phyloP scores from a whole-genome alignment of 2,797 vertebrate species.

The Galago senegalensis region DNA sequence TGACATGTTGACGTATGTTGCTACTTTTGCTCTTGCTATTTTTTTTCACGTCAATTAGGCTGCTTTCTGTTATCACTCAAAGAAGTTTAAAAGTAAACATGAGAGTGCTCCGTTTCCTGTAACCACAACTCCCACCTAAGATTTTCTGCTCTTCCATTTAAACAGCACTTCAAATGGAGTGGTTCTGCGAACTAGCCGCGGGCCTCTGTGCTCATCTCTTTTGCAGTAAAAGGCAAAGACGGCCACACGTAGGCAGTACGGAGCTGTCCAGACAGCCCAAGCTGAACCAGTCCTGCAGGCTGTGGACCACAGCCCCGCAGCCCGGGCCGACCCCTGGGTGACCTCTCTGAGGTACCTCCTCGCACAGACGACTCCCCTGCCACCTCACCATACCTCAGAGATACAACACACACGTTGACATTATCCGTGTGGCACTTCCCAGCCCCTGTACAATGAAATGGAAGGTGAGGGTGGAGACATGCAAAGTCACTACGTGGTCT shows the following conservation, averaged over 20 bases:
- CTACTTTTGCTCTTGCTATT: conserved; percentile 64
- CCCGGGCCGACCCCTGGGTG: conserved; percentile 11
- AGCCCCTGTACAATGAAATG: conserved; percentile 57
- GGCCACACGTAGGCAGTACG: conserved; percentile 74
- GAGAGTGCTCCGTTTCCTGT: conserved; percentile 39
- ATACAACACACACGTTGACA: neutral
- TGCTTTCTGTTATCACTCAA: conserved; percentile 65
- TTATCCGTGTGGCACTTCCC: conserved; percentile 61
- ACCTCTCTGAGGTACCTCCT: conserved; percentile 58
- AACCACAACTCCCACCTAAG: conserved; percentile 23
- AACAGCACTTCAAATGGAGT: conserved; percentile 22
- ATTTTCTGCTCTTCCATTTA: conserved; percentile 20
- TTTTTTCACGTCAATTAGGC: conserved; percentile 50
- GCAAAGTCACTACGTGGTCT: conserved; percentile 72
- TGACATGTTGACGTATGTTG: conserved; percentile 46
- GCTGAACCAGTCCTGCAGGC: conserved; percentile 37
- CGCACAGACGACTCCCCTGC: neutral
- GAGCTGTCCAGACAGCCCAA: conserved; percentile 79
- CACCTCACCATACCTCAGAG: neutral
- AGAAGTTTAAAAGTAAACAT: conserved; percentile 5
- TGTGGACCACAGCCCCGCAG: fast-evolving
- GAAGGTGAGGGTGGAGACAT: conserved; percentile 52
- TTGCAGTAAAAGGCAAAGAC: conserved; percentile 77
- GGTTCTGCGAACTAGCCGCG: neutral
- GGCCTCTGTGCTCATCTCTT: conserved; percentile 27